phyloP scores from a whole-genome alignment of 2,113 vertebrate species.

The Seriola aureovittata region DNA sequence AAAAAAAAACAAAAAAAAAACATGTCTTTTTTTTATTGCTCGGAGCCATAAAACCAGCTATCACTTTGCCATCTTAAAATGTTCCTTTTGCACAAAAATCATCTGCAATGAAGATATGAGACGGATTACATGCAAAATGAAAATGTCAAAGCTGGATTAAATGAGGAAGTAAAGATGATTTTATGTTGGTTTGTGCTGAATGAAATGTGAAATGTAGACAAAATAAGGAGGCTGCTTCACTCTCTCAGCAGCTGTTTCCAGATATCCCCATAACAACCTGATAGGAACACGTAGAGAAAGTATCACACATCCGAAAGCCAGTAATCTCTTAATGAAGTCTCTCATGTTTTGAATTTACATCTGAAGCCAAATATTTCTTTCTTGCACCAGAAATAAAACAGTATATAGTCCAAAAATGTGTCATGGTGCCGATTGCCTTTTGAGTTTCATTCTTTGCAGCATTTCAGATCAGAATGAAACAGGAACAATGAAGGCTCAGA shows the following conservation, averaged over 20 bases:
- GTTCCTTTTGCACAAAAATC: constrained; percentile 22
- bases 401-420: background rate
- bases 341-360: constrained; percentile 32
- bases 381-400: constrained; percentile 4
- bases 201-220: constrained; percentile 18
- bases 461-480: constrained; percentile 43
- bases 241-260: constrained; percentile 12
- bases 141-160: constrained; percentile 39
- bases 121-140: constrained; percentile 29
- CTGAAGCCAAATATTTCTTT: constrained; percentile 4
- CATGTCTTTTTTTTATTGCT: constrained; percentile 25
- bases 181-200: background rate
- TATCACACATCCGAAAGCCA: constrained; percentile 12
- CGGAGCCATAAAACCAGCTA: constrained; percentile 15
- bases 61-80: constrained; percentile 15
- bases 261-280: constrained; percentile 21
- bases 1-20: background rate
- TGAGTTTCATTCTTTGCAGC: constrained; percentile 28
- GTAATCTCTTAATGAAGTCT: constrained; percentile 24
- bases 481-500: constrained; percentile 49
- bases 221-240: background rate
- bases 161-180: constrained; percentile 36
- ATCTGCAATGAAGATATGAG: background rate
- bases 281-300: constrained; percentile 28
- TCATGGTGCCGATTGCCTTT: constrained; percentile 6